Evolutionary conservation across 2,797 vertebrate genomes (phyloP), one percentile per base, ranked within the genome.

Genomic region (Falco cherrug): DNA sequence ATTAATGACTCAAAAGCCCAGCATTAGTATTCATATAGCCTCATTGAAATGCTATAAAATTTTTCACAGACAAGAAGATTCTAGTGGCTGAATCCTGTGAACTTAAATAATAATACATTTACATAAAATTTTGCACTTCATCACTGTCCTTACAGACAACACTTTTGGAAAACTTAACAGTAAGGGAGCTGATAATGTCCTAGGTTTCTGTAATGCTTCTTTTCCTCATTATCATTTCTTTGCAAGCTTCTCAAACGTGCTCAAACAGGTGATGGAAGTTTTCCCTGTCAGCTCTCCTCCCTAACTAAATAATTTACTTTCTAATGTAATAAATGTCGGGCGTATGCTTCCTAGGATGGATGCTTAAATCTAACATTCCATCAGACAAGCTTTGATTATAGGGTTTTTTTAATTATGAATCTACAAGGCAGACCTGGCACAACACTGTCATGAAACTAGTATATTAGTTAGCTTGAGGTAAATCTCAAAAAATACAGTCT

Each of bases 321-420:
- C 89, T 84, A 96, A 69, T 90, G 82, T 92, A 95, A 90, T 91
- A 94, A 92, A 88, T 54, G 94, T 75, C 1, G 37, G 96, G 95
- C 17, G 82, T 96, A 68, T 94, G 82, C 96, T 96, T 95, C 87
- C 84, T 75, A 26, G 89, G 20, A 87, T 41, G 79, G 90, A 85
- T 71, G 73, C 79, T 69, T 68, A 65, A 87, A 95, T 95, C 94
- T 96, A 65, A 63, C 94, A 96, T 95, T 96, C 94, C 95, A 97
- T 96, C 96, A 91, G 65, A 47, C 69, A 64, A 81, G 59, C 74
- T 87, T 59, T 95, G 89, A 94, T 96, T 91, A 90, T 11, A 94
- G 79, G 28, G 9, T 0, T 70, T 90, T 89, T 90, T 33, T 3
- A 90, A 96, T 85, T 90, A 94, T 10, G 20, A 68, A 83, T 71